phyloP scores from a whole-genome alignment of 2,113 vertebrate species.

The Oreochromis aureus region DNA sequence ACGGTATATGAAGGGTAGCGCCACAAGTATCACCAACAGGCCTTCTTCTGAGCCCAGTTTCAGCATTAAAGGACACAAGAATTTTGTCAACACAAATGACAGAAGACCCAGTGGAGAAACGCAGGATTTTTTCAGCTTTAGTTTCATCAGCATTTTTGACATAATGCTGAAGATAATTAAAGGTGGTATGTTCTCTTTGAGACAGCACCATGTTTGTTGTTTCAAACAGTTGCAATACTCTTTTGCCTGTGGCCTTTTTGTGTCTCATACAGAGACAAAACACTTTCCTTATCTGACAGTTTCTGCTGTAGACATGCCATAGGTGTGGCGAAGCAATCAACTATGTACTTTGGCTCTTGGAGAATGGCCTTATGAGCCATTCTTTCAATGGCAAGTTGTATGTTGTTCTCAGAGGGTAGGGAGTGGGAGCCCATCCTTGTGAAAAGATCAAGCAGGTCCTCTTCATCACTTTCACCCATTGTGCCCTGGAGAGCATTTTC shows the following conservation, averaged over 20 bases:
- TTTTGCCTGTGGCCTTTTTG: not conserved
- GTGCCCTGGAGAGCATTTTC: not conserved
- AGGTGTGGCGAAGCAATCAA: not conserved
- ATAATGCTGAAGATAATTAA: not conserved
- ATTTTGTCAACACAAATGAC: not conserved
- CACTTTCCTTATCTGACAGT: not conserved
- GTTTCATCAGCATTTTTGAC: accelerated
- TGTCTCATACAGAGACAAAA: not conserved
- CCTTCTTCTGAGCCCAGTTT: not conserved
- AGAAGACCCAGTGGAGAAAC: not conserved
- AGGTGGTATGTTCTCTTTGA: accelerated
- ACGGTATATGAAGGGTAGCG: not conserved
- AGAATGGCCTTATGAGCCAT: not conserved
- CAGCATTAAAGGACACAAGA: not conserved
- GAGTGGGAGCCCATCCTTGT: not conserved
- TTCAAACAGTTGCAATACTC: not conserved
- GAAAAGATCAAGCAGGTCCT: not conserved
- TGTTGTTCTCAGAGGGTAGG: accelerated
- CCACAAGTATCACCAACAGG: not conserved
- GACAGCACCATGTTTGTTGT: not conserved
- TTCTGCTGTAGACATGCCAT: accelerated
- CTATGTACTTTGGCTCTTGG: accelerated
- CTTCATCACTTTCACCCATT: accelerated
- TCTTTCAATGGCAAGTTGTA: not conserved
- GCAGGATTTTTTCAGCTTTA: not conserved